Percentiles rank a stretch among this genome's conserved stretches.
Evolutionary conservation across 2,797 vertebrate species (phyloP).

Genomic region (Acanthurus leucopareius): DNA sequence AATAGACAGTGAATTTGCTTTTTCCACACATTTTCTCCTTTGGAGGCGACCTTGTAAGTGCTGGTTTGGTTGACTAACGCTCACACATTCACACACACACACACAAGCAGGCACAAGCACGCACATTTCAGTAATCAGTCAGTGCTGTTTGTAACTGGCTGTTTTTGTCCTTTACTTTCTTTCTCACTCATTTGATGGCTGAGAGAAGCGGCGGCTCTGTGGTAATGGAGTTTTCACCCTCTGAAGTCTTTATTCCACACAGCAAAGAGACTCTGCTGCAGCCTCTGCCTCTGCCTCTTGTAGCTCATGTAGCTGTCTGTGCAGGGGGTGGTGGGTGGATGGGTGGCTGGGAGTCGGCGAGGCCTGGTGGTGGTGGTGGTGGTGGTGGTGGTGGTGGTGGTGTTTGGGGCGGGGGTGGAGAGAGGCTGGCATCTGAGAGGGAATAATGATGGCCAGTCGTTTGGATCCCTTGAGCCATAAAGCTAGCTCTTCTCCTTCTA

Average conservation of each 20-base stretch:
- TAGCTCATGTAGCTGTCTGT: conserved; percentile 87
- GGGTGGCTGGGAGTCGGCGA: conserved; percentile 5
- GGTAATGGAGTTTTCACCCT: conserved; percentile 90
- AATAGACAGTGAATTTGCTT: conserved; percentile 44
- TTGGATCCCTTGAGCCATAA: conserved; percentile 94
- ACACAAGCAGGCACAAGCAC: conserved; percentile 6
- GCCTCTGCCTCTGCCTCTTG: conserved; percentile 86
- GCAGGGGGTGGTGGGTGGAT: conserved; percentile 77
- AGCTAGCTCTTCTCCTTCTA: conserved; percentile 88
- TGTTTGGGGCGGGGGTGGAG: conserved; percentile 49
- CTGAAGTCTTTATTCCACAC: conserved; percentile 92
- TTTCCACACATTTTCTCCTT: conserved; percentile 18
- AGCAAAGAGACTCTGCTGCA: conserved; percentile 85
- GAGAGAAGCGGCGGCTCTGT: conserved; percentile 69
- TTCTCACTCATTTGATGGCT: conserved; percentile 49
- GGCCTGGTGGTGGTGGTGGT: conserved; percentile 13
- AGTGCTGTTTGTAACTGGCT: conserved; percentile 55
- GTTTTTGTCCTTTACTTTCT: conserved; percentile 55
- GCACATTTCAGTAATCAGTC: conserved; percentile 40
- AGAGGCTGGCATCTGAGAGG: conserved; percentile 91
- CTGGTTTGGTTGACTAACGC: conserved; percentile 38
- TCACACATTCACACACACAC: conserved; percentile 3
- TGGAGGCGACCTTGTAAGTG: conserved; percentile 47
- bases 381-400: conserved; percentile 2
- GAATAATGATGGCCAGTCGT: conserved; percentile 94